Evolutionary conservation across 2,113 vertebrate genomes (phyloP).

Genomic region (Bombycilla garrulus): DNA sequence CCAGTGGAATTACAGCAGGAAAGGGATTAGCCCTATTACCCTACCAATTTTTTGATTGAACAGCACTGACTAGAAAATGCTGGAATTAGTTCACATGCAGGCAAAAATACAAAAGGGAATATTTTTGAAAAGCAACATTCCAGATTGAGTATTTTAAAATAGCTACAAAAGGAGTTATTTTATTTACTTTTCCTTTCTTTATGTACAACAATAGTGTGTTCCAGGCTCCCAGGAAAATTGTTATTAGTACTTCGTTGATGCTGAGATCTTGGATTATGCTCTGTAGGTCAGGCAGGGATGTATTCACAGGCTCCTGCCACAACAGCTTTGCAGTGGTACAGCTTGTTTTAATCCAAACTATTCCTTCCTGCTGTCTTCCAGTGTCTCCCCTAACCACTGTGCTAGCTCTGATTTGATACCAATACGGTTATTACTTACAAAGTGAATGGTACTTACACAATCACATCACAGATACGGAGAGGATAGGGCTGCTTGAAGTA

Average conservation of each 20-base stretch:
- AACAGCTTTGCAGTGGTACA: neutral
- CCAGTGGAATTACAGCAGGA: neutral
- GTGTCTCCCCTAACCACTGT: neutral
- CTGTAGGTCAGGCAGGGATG: neutral
- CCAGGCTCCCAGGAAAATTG: slow-evolving; percentile 31
- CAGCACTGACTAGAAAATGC: neutral
- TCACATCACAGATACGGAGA: neutral
- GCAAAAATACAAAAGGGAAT: neutral
- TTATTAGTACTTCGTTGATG: neutral
- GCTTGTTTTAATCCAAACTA: neutral
- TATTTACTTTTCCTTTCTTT: slow-evolving; percentile 46
- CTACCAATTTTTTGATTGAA: neutral
- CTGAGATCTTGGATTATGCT: neutral
- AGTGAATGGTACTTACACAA: rapidly evolving
- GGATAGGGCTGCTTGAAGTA: neutral
- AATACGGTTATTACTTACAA: rapidly evolving
- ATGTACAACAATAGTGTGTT: slow-evolving; percentile 3
- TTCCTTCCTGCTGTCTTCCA: neutral
- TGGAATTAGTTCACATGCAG: neutral
- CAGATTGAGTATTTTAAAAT: neutral
- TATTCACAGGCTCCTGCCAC: neutral
- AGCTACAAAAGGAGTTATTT: slow-evolving; percentile 1
- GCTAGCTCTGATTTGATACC: neutral
- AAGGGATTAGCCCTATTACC: neutral
- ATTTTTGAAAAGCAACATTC: neutral